Evolutionary conservation across 2,888 invertebrate genomes (phyloP).

Genomic region (Hirtodrosophila trivittata): DNA sequence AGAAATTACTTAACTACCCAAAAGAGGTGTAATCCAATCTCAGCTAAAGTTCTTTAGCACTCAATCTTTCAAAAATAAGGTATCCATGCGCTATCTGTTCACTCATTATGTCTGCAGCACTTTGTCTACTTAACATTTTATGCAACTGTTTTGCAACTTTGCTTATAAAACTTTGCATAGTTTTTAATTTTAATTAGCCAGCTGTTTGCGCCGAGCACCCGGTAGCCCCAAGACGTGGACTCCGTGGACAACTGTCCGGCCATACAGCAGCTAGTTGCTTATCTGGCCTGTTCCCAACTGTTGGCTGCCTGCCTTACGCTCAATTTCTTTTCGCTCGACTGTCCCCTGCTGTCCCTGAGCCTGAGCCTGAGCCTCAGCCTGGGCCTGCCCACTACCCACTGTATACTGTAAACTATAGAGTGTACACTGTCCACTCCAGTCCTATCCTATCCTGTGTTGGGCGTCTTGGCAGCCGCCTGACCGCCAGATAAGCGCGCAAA

Average conservation of each 20-base stretch:
- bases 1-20: too few relatives aligned
- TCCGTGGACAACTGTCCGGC: not conserved
- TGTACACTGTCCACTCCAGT: slow-evolving; percentile 17
- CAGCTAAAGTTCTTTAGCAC: not conserved
- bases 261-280: slow-evolving; percentile 35
- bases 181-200: slow-evolving; percentile 74
- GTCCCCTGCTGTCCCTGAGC: slow-evolving; percentile 5
- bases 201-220: slow-evolving; percentile 37
- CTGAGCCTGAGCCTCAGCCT: slow-evolving; percentile 10
- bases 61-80: slow-evolving; percentile 12
- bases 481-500: slow-evolving; percentile 76
- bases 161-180: slow-evolving; percentile 58
- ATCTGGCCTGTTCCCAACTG: slow-evolving; percentile 54
- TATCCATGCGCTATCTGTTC: slow-evolving; percentile 23
- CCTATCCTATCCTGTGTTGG: slow-evolving; percentile 47
- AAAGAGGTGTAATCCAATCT: too few relatives aligned
- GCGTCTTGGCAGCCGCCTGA: slow-evolving; percentile 61
- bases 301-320: slow-evolving; percentile 78
- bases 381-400: slow-evolving; percentile 3
- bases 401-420: slow-evolving; percentile 2
- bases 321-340: slow-evolving; percentile 63
- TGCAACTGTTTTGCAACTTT: slow-evolving; percentile 53
- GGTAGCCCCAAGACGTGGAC: not conserved
- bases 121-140: slow-evolving; percentile 69
- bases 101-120: slow-evolving; percentile 64